These are phyloP conservation scores for Rotaria socialis DNA, from an alignment of 2,888 invertebrate genomes.

Conservation along the genomic window DNA sequence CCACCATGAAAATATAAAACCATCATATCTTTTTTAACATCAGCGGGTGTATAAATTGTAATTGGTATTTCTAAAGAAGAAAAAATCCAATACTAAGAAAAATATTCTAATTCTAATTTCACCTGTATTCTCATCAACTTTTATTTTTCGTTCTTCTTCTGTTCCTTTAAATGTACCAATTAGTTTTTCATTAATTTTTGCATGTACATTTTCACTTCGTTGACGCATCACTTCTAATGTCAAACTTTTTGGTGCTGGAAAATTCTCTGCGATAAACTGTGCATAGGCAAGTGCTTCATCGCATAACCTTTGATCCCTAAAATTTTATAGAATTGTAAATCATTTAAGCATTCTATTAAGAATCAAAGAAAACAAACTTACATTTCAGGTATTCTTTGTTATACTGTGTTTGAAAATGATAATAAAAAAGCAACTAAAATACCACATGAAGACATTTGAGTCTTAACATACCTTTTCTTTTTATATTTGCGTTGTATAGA, in stretches of 20 bases:
- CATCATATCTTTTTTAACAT: not conserved
- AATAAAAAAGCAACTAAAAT: not conserved
- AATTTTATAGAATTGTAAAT: not conserved
- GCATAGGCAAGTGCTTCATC: not conserved
- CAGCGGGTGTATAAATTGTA: conserved; percentile 25
- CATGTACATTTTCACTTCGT: not conserved
- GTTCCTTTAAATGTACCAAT: not conserved
- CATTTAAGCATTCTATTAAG: not conserved
- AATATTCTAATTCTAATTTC: not conserved
- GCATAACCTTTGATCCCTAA: not conserved
- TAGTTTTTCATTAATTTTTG: not conserved
- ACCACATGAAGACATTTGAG: not conserved
- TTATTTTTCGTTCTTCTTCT: not conserved
- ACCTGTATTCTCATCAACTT: not conserved
- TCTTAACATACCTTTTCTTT: not conserved
- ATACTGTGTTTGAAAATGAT: not conserved
- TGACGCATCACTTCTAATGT: not conserved
- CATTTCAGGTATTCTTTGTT: not conserved
- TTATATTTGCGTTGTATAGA: not conserved
- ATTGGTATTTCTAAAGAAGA: not conserved
- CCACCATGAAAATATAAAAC: conserved; percentile 31
- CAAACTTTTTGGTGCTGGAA: not conserved
- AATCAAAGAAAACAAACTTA: not conserved
- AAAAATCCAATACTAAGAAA: not conserved
- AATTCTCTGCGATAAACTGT: not conserved